phyloP scores from a whole-genome alignment of 92 coral and sea anemone species.

The Phymanthus crucifer region DNA sequence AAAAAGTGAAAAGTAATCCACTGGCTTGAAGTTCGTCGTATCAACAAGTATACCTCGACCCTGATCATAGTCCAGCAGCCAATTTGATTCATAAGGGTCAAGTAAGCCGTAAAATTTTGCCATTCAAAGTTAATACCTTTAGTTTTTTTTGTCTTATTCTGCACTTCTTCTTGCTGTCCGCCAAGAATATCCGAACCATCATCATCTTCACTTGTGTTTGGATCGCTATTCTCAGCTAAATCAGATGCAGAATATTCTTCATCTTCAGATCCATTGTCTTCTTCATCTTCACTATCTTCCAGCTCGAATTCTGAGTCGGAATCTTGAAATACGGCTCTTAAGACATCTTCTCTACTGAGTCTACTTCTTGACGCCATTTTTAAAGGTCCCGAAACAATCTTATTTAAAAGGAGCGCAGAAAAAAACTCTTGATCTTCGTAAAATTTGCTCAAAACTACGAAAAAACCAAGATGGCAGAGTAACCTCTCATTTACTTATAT shows the following conservation, averaged over 20 bases:
- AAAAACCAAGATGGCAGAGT: not conserved
- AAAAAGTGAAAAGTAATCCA: slow-evolving; percentile 42
- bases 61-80: slow-evolving; percentile 43
- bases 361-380: slow-evolving; percentile 49
- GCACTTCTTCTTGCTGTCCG: slow-evolving; percentile 8
- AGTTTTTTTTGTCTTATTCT: not conserved
- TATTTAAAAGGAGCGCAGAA: not conserved
- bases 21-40: slow-evolving; percentile 43
- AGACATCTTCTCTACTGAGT: slow-evolving; percentile 35
- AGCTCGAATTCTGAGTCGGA: slow-evolving; percentile 48
- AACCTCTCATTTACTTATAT: slow-evolving; percentile 14
- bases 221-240: slow-evolving; percentile 19
- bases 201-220: slow-evolving; percentile 24
- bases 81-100: slow-evolving; percentile 37
- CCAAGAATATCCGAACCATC: not conserved
- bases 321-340: slow-evolving; percentile 46
- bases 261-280: slow-evolving; percentile 9
- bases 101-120: slow-evolving; percentile 37
- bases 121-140: slow-evolving; percentile 6
- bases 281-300: slow-evolving; percentile 4
- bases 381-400: too few relatives aligned
- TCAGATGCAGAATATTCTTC: not conserved
- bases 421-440: slow-evolving; percentile 6
- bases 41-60: slow-evolving; percentile 49
- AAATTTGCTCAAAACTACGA: not conserved